A percentile compares a stretch with the other conserved stretches of the same genome.
phyloP scores from a whole-genome alignment of 2,888 invertebrate species.

The Parochlus steinenii region DNA sequence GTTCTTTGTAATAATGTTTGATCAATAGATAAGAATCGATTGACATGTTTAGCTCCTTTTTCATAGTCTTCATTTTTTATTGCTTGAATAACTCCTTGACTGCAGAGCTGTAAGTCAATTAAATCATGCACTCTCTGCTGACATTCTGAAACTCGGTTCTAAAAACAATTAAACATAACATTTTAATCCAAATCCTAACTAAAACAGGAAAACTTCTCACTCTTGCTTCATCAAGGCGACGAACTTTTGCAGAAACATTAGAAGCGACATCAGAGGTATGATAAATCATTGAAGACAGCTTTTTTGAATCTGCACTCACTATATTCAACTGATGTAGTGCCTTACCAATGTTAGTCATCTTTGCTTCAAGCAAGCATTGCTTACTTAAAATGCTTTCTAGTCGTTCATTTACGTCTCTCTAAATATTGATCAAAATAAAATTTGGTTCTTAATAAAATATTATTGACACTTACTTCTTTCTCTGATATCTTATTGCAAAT shows the following conservation, averaged over 20 bases:
- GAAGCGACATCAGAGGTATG: slow-evolving; percentile 79
- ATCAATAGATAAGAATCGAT: slow-evolving; percentile 86
- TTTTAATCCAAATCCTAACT: slow-evolving; percentile 3
- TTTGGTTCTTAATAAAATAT: slow-evolving; percentile 2
- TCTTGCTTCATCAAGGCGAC: slow-evolving; percentile 81
- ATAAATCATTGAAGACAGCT: slow-evolving; percentile 68
- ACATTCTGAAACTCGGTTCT: slow-evolving; percentile 85
- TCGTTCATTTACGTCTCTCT: slow-evolving; percentile 54
- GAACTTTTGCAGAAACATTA: slow-evolving; percentile 90
- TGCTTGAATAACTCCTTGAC: slow-evolving; percentile 92
- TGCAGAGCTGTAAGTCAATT: slow-evolving; percentile 86
- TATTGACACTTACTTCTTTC: slow-evolving; percentile 3
- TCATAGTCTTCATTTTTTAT: slow-evolving; percentile 92
- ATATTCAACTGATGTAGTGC: slow-evolving; percentile 64
- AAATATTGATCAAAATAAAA: too few species aligned
- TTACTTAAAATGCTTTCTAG: slow-evolving; percentile 54
- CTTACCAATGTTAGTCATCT: slow-evolving; percentile 62
- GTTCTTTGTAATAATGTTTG: slow-evolving; percentile 62
- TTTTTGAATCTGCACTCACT: slow-evolving; percentile 60
- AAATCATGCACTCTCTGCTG: slow-evolving; percentile 89
- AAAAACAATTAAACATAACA: slow-evolving; percentile 16
- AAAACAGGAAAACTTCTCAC: slow-evolving; percentile 33
- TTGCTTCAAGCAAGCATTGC: slow-evolving; percentile 60
- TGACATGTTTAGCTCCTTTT: slow-evolving; percentile 85
- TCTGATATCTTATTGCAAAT: slow-evolving; percentile 3